Evolutionary conservation across 2,113 vertebrate genomes (phyloP), one percentile per base, ranked within the genome.

Genomic region (Seriola quinqueradiata): DNA sequence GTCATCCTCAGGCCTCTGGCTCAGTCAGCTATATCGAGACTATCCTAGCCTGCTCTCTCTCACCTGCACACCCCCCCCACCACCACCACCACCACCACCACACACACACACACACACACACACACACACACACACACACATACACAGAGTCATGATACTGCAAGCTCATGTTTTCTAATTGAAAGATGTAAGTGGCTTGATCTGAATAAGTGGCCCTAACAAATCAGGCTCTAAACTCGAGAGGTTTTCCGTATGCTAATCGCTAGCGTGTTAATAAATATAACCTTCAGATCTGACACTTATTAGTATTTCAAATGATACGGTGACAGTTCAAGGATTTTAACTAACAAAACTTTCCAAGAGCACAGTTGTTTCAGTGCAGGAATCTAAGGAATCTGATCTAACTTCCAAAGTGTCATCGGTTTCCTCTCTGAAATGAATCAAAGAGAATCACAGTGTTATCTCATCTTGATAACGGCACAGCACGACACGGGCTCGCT

Each of bases 11-110:
- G 75, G 84, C 87, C 55, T 88, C 57, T 71, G 86, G 83, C 81
- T 82, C 71, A 44, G 63, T 82, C 74, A 44, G 66, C 57, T 78
- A n/a, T 86, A 88, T 89, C 64, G 71, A 88, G 70, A 87, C 89
- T 57, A 67, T 71, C 61, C 36, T 32, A 4, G 21, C 77, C 50
- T 52, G 19, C 48, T 66, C 55, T 66, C 55, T 73, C 75, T 85
- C 79, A 88, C 89, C 83, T 76, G 54, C 77, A 32, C 23, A 40
- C 44, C 79, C 55, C 68, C 57, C 54, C 50, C 52, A 3, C n/a
- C 40, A 42, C 76, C 50, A 40, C 36, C 36, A 1, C 25, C 25
- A 1, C 25, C 25, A 1, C 25, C 16, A 42, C 52, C 25, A 0
- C 17, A 1, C 17, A 72, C 50, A 66, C 70, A 73, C 40, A 40